Evolutionary conservation across 2,113 vertebrate species (phyloP).

Genomic region (Electrona antarctica): DNA sequence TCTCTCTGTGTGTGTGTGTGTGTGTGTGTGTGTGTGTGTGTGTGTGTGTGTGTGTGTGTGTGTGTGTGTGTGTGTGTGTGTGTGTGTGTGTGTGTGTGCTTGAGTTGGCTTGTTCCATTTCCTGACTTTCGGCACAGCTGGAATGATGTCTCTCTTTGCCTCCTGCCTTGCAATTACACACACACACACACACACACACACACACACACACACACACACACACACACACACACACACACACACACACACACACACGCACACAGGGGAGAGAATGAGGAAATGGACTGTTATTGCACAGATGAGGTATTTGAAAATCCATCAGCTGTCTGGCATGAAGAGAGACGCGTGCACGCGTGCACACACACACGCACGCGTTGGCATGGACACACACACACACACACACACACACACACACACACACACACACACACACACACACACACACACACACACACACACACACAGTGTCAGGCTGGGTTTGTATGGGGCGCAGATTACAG

Average conservation of each 20-base stretch:
- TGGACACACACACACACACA: constrained; percentile 31
- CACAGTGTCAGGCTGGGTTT: constrained; percentile 26
- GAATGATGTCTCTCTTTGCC: constrained; percentile 60
- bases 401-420: constrained; percentile 47
- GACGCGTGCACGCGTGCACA: constrained; percentile 1
- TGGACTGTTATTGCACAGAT: constrained; percentile 29
- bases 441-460: constrained; percentile 53
- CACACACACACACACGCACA: constrained; percentile 10
- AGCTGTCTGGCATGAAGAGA: not conserved
- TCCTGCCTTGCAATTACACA: constrained; percentile 62
- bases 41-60: constrained; percentile 9
- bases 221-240: constrained; percentile 3
- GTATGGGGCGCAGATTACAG: constrained; percentile 65
- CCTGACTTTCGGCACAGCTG: constrained; percentile 63
- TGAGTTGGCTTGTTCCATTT: constrained; percentile 50
- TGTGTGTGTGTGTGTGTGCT: not conserved
- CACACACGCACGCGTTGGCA: not conserved
- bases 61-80: too few species aligned
- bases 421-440: constrained; percentile 59
- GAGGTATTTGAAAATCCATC: constrained; percentile 27
- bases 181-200: constrained; percentile 34
- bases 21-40: constrained; percentile 15
- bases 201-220: constrained; percentile 8
- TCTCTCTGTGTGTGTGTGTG: constrained; percentile 29
- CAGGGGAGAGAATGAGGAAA: constrained; percentile 21